Evolutionary conservation across 35 echinoderm and acorn worm genomes (phyloP), one percentile per base, ranked within the genome.

Genomic region (Holothuria glaberrima): DNA sequence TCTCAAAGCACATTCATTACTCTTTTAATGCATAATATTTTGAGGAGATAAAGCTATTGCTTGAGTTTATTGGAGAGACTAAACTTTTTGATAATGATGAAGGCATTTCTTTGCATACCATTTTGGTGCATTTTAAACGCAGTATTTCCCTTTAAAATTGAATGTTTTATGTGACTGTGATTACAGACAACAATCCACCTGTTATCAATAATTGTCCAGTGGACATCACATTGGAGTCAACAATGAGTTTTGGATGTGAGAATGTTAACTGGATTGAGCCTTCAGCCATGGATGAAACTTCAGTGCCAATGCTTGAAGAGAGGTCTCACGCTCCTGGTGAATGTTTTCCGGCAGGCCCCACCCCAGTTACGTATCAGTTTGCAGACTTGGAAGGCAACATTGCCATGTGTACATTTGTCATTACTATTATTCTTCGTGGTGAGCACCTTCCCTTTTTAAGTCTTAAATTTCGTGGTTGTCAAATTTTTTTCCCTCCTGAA

Each of bases 361-460:
- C 93, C 21, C 34, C 74, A 27, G 89, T 94, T 29, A 68, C 83
- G 16, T 94, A 94, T 79, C 82, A 62, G 12, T 79, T 88, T 59
- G 90, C 65, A 38, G 93, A 94, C 32, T 54, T 58, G 0, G 82
- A 86, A 50, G 89, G 83, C 30, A 91, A 94, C 83, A 29, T 60
- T 4, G 79, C 58, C 12, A 67, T 30, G 17, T 94, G 93, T 34
- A 45, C 54, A 41, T 91, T 94, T 48, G 33, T 82, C 19, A 59
- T 94, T 16, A 86, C 30, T 26, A 75, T 94, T 0, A 69, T 19
- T 50, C 48, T 82, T 33, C 36, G 46, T 22, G 79, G 79, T 82
- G n/a, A 78, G 19, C 14, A 9, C 12, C 16, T 54, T 54, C 12
- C 50, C 36, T n/a, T n/a, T n/a, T n/a, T n/a, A n/a, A n/a, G n/a